phyloP scores from a whole-genome alignment of 1,140 invertebrate species.

The Dendroctonus ponderosae region DNA sequence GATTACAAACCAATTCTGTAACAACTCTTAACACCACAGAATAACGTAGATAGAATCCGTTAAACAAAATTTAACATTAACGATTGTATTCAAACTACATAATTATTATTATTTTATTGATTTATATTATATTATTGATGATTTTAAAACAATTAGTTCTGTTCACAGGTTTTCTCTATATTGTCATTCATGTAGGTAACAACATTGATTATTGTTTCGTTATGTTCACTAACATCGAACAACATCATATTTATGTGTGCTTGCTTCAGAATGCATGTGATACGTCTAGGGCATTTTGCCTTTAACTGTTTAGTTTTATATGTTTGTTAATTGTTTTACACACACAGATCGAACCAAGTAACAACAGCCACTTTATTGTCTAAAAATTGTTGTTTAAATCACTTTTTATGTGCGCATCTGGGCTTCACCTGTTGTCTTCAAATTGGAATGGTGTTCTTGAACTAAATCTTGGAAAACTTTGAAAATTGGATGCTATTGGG shows the following conservation, averaged over 20 bases:
- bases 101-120: constrained; percentile 5
- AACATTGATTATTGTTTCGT: constrained; percentile 33
- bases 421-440: too few relatives aligned
- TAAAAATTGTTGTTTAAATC: too few relatives aligned
- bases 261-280: constrained; percentile 43
- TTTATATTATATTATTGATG: constrained; percentile 27
- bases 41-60: too few relatives aligned
- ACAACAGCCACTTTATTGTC: too few relatives aligned
- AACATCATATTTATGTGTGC: constrained; percentile 41
- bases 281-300: constrained; percentile 40
- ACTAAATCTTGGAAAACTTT: too few relatives aligned
- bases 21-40: neutral
- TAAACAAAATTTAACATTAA: neutral
- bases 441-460: too few relatives aligned
- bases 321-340: too few relatives aligned
- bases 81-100: constrained; percentile 1
- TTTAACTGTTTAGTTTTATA: constrained; percentile 6
- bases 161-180: constrained; percentile 43
- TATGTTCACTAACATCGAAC: constrained; percentile 37
- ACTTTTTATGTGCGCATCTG: too few relatives aligned
- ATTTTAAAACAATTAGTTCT: constrained; percentile 34
- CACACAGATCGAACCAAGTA: too few relatives aligned
- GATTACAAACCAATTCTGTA: neutral
- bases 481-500: too few relatives aligned
- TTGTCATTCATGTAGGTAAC: constrained; percentile 41